These are phyloP conservation scores for Eupithecia abbreviata DNA, from an alignment of 2,888 invertebrate genomes.

Conservation along the genomic window DNA sequence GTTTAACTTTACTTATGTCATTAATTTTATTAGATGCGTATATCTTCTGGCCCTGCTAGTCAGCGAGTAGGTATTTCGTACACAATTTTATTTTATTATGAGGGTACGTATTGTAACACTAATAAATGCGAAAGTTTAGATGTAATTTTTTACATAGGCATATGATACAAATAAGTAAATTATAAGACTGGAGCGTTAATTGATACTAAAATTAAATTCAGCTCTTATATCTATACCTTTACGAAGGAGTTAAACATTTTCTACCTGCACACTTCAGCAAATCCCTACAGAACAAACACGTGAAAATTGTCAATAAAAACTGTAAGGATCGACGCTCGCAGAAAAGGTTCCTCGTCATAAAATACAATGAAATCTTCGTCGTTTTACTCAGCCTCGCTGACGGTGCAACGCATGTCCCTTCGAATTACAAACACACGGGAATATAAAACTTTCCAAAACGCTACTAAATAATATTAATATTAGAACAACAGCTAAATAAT, in stretches of 20 bases:
- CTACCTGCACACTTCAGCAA: neutral
- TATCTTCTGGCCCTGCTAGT: neutral
- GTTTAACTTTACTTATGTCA: too few relatives aligned
- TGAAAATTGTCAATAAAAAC: constrained; percentile 20
- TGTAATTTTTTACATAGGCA: too few relatives aligned
- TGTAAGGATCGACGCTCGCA: constrained; percentile 9
- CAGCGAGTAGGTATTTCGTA: neutral
- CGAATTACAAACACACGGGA: constrained; percentile 26
- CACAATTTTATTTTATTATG: too few relatives aligned
- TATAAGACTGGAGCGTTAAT: too few relatives aligned
- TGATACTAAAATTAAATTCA: too few relatives aligned
- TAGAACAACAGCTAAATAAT: too few relatives aligned
- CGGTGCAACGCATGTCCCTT: constrained; percentile 60
- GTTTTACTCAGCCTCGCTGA: constrained; percentile 51
- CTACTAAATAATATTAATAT: neutral
- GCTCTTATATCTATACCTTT: too few relatives aligned
- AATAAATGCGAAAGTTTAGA: too few relatives aligned
- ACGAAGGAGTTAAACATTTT: neutral
- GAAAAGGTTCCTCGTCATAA: constrained; percentile 49
- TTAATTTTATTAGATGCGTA: too few relatives aligned
- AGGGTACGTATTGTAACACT: too few relatives aligned
- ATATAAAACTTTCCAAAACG: constrained; percentile 5
- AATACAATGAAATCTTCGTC: constrained; percentile 69
- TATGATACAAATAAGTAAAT: too few relatives aligned
- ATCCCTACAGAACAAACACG: constrained; percentile 1